phyloP scores from a whole-genome alignment of 2,113 vertebrate species.

The Saccopteryx bilineata region DNA sequence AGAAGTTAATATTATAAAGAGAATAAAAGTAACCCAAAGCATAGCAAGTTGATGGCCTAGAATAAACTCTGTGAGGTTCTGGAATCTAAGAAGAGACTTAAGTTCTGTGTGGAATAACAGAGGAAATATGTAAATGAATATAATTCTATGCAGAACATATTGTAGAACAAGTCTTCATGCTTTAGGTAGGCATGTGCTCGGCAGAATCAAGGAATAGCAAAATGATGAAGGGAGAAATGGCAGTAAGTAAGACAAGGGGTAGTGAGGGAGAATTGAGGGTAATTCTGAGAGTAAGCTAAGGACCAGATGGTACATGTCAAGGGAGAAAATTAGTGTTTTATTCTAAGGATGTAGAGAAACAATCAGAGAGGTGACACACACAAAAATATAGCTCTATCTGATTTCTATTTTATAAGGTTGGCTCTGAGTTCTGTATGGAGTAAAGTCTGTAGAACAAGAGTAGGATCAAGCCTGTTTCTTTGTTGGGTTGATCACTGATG shows the following conservation, averaged over 20 bases:
- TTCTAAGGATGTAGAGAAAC: background rate
- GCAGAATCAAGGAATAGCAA: background rate
- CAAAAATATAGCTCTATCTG: background rate
- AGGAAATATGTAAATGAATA: background rate
- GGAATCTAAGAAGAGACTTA: background rate
- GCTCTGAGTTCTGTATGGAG: background rate
- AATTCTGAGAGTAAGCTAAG: background rate
- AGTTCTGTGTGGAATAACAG: background rate
- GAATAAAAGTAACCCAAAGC: background rate
- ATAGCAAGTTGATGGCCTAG: background rate
- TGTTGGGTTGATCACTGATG: fast-evolving
- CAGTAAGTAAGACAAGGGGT: background rate
- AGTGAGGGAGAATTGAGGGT: background rate
- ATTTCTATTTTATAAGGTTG: background rate
- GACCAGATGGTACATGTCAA: no score
- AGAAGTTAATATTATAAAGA: background rate
- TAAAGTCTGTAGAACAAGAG: background rate
- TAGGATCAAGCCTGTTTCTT: background rate
- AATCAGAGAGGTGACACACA: background rate
- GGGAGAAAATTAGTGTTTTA: background rate
- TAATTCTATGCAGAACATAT: background rate
- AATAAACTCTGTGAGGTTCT: background rate
- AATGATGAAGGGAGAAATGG: background rate
- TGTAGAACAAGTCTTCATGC: background rate
- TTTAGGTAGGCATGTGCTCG: background rate